These are phyloP conservation scores for Odontamblyopus rebecca DNA, from an alignment of 2,797 vertebrate genomes.

Conservation along the genomic window DNA sequence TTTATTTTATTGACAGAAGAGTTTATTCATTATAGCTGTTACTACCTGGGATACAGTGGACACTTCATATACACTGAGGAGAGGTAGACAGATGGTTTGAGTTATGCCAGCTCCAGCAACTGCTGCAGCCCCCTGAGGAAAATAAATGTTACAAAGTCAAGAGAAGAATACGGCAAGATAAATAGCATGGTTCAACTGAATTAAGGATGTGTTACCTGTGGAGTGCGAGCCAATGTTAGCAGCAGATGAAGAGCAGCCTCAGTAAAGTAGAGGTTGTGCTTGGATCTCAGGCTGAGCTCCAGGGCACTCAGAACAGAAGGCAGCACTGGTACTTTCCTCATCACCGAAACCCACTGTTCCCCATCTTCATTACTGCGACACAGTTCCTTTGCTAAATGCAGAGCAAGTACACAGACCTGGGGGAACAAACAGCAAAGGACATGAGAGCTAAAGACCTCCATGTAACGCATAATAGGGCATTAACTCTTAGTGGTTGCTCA, in stretches of 20 bases:
- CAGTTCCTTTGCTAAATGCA: conserved; percentile 95
- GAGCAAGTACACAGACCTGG: conserved; percentile 93
- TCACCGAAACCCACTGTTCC: conserved; percentile 90
- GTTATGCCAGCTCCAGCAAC: conserved; percentile 91
- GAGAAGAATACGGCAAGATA: no score
- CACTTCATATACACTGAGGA: conserved; percentile 92
- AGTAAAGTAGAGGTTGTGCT: conserved; percentile 94
- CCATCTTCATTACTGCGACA: conserved; percentile 91
- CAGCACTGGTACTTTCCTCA: conserved; percentile 88
- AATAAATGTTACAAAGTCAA: conserved; percentile 5
- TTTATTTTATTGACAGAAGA: background rate
- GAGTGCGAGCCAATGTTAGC: conserved; percentile 89
- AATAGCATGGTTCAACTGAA: background rate
- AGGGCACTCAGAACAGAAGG: conserved; percentile 88
- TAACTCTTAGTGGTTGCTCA: conserved; percentile 57
- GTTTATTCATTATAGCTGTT: fast-evolving
- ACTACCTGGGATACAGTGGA: conserved; percentile 84
- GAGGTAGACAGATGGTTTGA: conserved; percentile 92
- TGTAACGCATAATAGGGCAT: background rate
- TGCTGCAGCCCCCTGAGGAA: conserved; percentile 87
- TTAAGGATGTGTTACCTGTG: conserved; percentile 78
- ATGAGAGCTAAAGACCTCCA: background rate
- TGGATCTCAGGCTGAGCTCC: conserved; percentile 91
- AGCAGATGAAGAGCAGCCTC: conserved; percentile 93
- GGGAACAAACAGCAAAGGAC: background rate